phyloP scores from a whole-genome alignment of 2,888 invertebrate genomes.

The Ophion ventricosus region DNA sequence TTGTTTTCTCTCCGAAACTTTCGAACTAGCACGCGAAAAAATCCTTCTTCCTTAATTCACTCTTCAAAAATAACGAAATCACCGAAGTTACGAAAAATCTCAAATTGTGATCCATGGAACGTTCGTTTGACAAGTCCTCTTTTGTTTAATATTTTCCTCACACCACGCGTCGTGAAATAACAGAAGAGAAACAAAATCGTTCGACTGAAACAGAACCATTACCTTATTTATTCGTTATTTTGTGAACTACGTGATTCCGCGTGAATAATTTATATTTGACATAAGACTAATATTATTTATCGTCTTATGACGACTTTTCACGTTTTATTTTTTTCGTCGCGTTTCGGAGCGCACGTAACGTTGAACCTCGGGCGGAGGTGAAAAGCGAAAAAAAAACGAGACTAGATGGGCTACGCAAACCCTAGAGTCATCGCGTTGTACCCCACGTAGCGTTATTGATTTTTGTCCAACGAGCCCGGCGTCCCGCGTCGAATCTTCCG shows the following conservation, averaged over 20 bases:
- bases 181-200: background rate
- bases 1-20: background rate
- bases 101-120: conserved; percentile 2
- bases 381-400: conserved; percentile 27
- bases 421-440: conserved; percentile 5
- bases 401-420: background rate
- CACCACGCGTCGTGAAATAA: background rate
- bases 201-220: background rate
- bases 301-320: conserved; percentile 27
- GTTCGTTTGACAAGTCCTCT: conserved; percentile 9
- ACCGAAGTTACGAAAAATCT: background rate
- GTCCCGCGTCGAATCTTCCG: conserved; percentile 44
- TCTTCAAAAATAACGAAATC: background rate
- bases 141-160: conserved; percentile 15
- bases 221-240: conserved; percentile 43
- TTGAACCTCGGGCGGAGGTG: conserved; percentile 42
- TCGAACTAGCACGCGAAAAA: background rate
- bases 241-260: conserved; percentile 3
- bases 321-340: conserved; percentile 11
- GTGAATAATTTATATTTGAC: conserved; percentile 40
- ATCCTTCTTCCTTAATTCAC: background rate
- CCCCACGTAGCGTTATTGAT: conserved; percentile 63
- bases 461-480: conserved; percentile 49
- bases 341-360: conserved; percentile 26
- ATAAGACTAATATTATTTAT: conserved; percentile 28